Conservation (phyloP, 2,113 vertebrate genomes). For the Girardinichthys multiradiatus region DNA sequence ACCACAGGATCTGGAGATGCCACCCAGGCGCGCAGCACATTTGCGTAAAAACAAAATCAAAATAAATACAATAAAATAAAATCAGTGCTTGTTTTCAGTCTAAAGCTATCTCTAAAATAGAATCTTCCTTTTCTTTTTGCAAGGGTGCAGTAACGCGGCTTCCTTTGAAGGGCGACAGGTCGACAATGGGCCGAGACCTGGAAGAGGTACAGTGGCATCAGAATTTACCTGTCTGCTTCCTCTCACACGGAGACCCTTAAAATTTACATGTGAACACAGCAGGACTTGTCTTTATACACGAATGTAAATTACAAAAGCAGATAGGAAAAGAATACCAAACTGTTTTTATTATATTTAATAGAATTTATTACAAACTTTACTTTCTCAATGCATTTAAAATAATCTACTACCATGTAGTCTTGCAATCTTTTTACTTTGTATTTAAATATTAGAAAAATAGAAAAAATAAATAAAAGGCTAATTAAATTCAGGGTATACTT, state of each 20-base stretch:
- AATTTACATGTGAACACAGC: neutral
- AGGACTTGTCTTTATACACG: neutral
- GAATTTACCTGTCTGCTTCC: slow-evolving; percentile 63
- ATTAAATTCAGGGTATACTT: neutral
- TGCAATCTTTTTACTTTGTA: neutral
- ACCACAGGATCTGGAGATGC: slow-evolving; percentile 58
- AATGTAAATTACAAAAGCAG: neutral
- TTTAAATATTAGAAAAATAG: neutral
- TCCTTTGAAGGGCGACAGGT: slow-evolving; percentile 92
- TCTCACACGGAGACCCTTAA: slow-evolving; percentile 40
- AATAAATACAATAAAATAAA: neutral
- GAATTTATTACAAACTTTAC: neutral
- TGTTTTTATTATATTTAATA: neutral
- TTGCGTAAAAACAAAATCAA: neutral
- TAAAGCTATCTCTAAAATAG: slow-evolving; percentile 61
- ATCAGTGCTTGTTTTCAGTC: slow-evolving; percentile 27
- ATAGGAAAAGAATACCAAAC: neutral
- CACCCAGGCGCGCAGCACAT: slow-evolving; percentile 48
- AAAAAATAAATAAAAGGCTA: neutral
- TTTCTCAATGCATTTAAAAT: neutral
- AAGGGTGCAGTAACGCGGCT: slow-evolving; percentile 83
- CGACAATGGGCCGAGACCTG: slow-evolving; percentile 86
- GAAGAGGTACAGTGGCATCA: slow-evolving; percentile 75
- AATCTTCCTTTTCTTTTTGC: slow-evolving; percentile 73
- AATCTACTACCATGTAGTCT: neutral